A percentile compares a stretch with the other conserved stretches of the same genome.
These are phyloP conservation scores for Lethrus apterus DNA, from an alignment of 1,140 invertebrate genomes.

Conservation along the genomic window DNA sequence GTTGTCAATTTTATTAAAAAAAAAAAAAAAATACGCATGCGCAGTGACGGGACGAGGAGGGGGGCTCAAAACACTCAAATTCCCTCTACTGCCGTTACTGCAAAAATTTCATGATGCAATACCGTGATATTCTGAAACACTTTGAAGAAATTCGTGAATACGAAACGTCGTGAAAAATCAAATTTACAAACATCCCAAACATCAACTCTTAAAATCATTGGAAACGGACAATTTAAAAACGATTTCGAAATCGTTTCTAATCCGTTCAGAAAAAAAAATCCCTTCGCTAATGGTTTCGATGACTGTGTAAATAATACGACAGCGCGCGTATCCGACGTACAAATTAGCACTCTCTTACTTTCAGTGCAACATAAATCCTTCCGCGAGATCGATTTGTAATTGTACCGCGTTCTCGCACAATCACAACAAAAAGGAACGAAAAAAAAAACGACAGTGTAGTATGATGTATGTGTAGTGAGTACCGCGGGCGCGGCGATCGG, in stretches of 20 bases:
- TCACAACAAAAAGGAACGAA: too few relatives aligned
- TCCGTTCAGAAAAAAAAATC: neutral
- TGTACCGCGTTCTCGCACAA: constrained; percentile 1
- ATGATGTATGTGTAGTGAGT: constrained; percentile 12
- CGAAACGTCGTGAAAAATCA: too few relatives aligned
- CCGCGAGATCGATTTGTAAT: constrained; percentile 10
- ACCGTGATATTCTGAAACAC: too few relatives aligned
- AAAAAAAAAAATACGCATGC: too few relatives aligned
- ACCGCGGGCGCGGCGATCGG: neutral
- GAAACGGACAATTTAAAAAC: neutral
- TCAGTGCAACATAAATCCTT: constrained; percentile 10
- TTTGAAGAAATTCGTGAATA: too few relatives aligned
- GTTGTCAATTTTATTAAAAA: too few relatives aligned
- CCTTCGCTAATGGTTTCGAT: neutral
- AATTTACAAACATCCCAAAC: too few relatives aligned
- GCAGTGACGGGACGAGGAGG: too few relatives aligned
- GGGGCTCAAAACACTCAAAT: too few relatives aligned
- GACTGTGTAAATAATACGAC: neutral
- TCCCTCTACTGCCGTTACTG: too few relatives aligned
- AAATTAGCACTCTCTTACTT: constrained; percentile 5
- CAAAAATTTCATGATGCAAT: too few relatives aligned
- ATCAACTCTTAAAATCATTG: too few relatives aligned
- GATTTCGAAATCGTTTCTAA: neutral
- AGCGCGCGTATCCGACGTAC: neutral
- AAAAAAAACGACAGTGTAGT: constrained; percentile 9